Base-by-base conservation (phyloP, 2,888 invertebrate species). In the Chrysotoxum bicinctum region DNA sequence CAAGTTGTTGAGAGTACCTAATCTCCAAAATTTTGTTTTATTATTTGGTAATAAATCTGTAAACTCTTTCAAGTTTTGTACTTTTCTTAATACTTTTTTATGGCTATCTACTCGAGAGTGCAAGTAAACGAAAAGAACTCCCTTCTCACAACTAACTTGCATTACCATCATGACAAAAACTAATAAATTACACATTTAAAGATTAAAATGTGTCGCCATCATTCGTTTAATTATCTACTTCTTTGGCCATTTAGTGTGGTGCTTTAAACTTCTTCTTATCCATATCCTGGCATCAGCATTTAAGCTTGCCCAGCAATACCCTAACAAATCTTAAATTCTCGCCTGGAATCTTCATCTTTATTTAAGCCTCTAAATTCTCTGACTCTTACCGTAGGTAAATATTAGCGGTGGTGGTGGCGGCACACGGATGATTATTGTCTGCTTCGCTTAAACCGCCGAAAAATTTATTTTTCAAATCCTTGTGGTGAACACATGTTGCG, bases 401-500 rank as follows among this genome's bases (percentile, higher is more conserved):
- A 66, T 68, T 52, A 37, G 23, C 69, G 10, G 19, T 68, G 68
- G 68, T 50, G 66, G 21, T 26, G 14, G 54, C 48, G 30, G 52
- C 75, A 66, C 72, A 23, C 66, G 48, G 52, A 70, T 56, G 66
- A 77, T 76, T 48, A 66, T 73, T 81, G 81, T 76, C 50, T 68
- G 77, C 66, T 52, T 68, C 68, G 64, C 56, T 52, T 56, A 74
- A 79, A 69, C 30, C 45, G 64, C 75, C 70, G 16, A 79, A 79
- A 84, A 74, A 70, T 80, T 54, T 66, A 75, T 75, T 80, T 62
- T 78, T 72, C 58, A 66, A 72, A 76, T 70, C 62, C 68, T 76
- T 73, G 54, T 54, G 58, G 64, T 70, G 60, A 82, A 88, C 88
- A 88, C 62, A 87, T 88, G 87, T 88, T 88, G 88, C 88, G 88